Evolutionary conservation across 2,113 vertebrate genomes (phyloP).

Genomic region (Hucho hucho): DNA sequence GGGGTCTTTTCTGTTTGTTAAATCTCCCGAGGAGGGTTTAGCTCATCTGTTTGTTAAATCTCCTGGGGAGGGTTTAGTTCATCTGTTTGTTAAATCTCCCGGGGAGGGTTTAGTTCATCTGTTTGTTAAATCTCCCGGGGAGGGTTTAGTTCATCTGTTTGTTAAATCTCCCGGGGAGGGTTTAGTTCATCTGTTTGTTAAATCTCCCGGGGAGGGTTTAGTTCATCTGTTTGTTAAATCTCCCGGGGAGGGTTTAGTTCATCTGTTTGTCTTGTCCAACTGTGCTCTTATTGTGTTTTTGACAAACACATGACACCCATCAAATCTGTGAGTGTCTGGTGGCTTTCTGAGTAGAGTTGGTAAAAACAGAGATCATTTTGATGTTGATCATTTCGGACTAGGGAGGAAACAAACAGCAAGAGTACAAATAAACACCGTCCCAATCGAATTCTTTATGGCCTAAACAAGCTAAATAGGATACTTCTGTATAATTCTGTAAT

Average conservation of each 20-base stretch:
- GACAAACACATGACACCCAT: conserved; percentile 9
- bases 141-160: conserved; percentile 25
- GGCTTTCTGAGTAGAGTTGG: conserved; percentile 13
- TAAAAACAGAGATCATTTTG: conserved; percentile 18
- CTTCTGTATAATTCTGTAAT: conserved; percentile 31
- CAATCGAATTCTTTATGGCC: conserved; percentile 19
- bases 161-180: conserved; percentile 28
- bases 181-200: conserved; percentile 29
- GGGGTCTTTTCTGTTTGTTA: conserved; percentile 22
- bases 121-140: conserved; percentile 36
- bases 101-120: conserved; percentile 16
- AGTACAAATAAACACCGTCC: conserved; percentile 37
- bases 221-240: conserved; percentile 32
- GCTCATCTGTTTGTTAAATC: conserved; percentile 32
- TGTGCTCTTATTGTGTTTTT: conserved; percentile 44
- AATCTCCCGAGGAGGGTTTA: conserved; percentile 32
- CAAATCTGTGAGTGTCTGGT: conserved; percentile 13
- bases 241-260: conserved; percentile 24
- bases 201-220: conserved; percentile 32
- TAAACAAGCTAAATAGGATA: conserved; percentile 50
- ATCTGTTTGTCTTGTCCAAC: conserved; percentile 19
- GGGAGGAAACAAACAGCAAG: conserved; percentile 32
- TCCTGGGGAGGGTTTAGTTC: conserved; percentile 24
- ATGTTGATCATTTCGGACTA: conserved; percentile 16
- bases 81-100: conserved; percentile 35